Percentiles rank a stretch among this genome's conserved stretches.
Evolutionary conservation across 2,113 vertebrate genomes (phyloP).

Genomic region (Gallinago media): DNA sequence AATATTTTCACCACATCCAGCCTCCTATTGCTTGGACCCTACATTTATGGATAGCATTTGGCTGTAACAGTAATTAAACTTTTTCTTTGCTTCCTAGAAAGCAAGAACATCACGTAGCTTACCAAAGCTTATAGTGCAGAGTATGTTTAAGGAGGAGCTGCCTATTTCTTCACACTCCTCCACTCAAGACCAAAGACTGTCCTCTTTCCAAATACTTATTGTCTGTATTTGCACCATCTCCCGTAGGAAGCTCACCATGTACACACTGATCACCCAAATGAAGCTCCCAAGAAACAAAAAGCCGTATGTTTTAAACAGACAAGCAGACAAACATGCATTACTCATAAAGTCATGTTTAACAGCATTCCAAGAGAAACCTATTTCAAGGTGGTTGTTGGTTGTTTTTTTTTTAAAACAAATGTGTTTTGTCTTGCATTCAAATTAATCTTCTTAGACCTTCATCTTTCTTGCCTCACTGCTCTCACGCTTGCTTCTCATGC

Average conservation of each 20-base stretch:
- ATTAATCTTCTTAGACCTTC: constrained; percentile 21
- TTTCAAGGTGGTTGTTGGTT: background rate
- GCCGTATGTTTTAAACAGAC: background rate
- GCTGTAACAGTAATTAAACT: background rate
- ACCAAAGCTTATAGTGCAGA: background rate
- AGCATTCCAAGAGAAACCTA: constrained; percentile 55
- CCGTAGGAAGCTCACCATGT: background rate
- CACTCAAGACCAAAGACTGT: background rate
- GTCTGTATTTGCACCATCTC: background rate
- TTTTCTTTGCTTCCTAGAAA: background rate
- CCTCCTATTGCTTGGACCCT: background rate
- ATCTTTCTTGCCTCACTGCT: background rate
- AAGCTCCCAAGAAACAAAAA: background rate
- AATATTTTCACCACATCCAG: background rate
- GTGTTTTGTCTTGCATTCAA: constrained; percentile 54
- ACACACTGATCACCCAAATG: background rate
- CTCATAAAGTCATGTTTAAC: constrained; percentile 51
- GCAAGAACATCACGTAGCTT: background rate
- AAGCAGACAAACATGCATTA: constrained; percentile 16
- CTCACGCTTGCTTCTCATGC: background rate
- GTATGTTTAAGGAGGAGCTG: background rate
- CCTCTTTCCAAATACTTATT: background rate
- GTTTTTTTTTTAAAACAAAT: background rate
- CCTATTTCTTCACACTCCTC: background rate
- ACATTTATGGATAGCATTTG: background rate